phyloP scores from a whole-genome alignment of 2,888 invertebrate species.

The Acheta domesticus region DNA sequence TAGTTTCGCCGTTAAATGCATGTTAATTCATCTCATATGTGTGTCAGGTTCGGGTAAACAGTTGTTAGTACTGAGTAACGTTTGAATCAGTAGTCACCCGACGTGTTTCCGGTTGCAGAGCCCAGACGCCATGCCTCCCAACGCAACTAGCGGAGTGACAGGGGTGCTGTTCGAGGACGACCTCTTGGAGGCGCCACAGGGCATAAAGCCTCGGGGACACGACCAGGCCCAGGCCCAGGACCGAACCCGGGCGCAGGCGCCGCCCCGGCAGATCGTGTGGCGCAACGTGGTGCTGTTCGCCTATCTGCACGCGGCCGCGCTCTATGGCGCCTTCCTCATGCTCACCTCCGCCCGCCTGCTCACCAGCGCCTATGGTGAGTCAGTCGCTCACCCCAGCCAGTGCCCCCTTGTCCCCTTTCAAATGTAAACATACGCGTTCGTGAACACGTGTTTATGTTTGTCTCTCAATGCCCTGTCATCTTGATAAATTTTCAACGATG shows the following conservation, averaged over 20 bases:
- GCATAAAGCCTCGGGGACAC: not conserved
- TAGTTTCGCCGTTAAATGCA: too few species aligned
- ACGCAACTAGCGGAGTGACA: slow-evolving; percentile 48
- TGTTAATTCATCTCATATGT: too few species aligned
- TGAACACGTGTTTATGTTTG: too few species aligned
- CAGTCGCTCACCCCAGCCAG: not conserved
- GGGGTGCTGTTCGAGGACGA: slow-evolving; percentile 46
- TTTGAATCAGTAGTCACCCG: too few species aligned
- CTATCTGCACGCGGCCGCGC: slow-evolving; percentile 69
- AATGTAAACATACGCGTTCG: too few species aligned
- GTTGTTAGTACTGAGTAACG: too few species aligned
- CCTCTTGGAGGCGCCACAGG: not conserved
- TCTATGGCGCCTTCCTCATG: slow-evolving; percentile 72
- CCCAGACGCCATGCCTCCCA: slow-evolving; percentile 47
- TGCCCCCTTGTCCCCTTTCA: too few species aligned
- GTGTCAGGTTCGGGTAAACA: too few species aligned
- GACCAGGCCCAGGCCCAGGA: not conserved
- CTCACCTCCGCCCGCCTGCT: slow-evolving; percentile 70
- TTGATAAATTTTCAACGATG: too few species aligned
- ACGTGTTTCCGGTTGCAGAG: too few species aligned
- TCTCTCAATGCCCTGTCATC: too few species aligned
- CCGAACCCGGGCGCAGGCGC: slow-evolving; percentile 33
- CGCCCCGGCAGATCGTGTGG: slow-evolving; percentile 62
- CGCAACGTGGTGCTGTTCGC: slow-evolving; percentile 73
- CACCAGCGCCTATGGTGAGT: slow-evolving; percentile 71